Percentiles rank a stretch among this genome's conserved stretches.
phyloP scores from a whole-genome alignment of 2,113 vertebrate species.

The Oryzias javanicus region DNA sequence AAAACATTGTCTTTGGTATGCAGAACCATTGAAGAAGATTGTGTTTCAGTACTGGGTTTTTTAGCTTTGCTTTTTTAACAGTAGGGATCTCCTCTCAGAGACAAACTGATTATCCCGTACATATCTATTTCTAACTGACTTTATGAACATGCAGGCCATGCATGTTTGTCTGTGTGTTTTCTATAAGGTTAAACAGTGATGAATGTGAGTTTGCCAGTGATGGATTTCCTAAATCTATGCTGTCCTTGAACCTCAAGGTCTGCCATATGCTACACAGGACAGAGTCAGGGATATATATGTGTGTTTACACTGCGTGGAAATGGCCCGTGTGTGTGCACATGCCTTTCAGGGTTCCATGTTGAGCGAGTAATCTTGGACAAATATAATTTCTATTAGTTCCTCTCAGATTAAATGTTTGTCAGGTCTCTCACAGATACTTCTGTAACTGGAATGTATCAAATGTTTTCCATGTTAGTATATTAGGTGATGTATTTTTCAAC shows the following conservation, averaged over 20 bases:
- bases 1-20: neutral
- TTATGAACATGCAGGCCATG: slow-evolving; percentile 6
- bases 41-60: slow-evolving; percentile 11
- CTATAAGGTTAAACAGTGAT: slow-evolving; percentile 38
- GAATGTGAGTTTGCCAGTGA: slow-evolving; percentile 70
- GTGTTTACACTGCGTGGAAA: slow-evolving; percentile 9
- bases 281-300: slow-evolving; percentile 46
- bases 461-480: neutral
- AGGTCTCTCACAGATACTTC: slow-evolving; percentile 9
- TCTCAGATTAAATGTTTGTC: slow-evolving; percentile 32
- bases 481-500: neutral
- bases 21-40: slow-evolving; percentile 14
- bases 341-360: slow-evolving; percentile 29
- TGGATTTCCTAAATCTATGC: slow-evolving; percentile 70
- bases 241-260: slow-evolving; percentile 75
- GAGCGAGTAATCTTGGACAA: slow-evolving; percentile 27
- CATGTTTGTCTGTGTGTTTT: slow-evolving; percentile 33
- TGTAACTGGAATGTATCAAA: neutral
- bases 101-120: slow-evolving; percentile 24
- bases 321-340: slow-evolving; percentile 20
- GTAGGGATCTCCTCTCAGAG: slow-evolving; percentile 20
- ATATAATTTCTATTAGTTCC: slow-evolving; percentile 20
- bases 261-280: slow-evolving; percentile 64
- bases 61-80: slow-evolving; percentile 12
- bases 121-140: slow-evolving; percentile 16